A percentile compares a stretch with the other conserved stretches of the same genome.
These are phyloP conservation scores for Python bivittatus DNA, from an alignment of 2,113 vertebrate genomes.

Conservation along the genomic window DNA sequence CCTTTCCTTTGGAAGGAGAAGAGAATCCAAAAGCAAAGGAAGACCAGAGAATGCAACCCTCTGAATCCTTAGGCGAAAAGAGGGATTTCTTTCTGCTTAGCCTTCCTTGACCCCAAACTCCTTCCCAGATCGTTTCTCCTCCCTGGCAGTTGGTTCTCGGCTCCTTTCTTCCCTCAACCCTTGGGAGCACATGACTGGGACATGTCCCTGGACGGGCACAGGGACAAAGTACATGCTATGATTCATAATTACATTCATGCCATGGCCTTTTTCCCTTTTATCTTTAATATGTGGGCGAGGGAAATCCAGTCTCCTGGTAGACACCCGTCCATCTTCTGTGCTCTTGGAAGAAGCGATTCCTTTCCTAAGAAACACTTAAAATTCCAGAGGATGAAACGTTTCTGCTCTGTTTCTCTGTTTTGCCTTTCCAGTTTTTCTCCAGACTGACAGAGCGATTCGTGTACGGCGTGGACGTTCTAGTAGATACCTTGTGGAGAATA, in stretches of 20 bases:
- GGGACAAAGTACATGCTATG: not conserved
- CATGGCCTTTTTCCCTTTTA: too few relatives aligned
- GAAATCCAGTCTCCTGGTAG: not conserved
- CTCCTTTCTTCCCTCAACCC: too few relatives aligned
- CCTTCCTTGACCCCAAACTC: not conserved
- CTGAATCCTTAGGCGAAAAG: too few relatives aligned
- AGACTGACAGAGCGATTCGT: constrained; percentile 93
- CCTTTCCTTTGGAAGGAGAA: not conserved
- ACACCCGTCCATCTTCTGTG: too few relatives aligned
- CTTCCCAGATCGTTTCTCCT: not conserved
- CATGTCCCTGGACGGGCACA: not conserved
- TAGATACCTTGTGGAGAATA: constrained; percentile 91
- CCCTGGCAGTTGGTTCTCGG: not conserved
- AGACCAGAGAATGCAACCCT: not conserved
- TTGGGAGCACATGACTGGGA: not conserved
- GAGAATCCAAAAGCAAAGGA: not conserved
- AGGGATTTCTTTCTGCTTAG: not conserved
- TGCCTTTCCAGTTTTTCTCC: constrained; percentile 85
- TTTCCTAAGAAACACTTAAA: not conserved
- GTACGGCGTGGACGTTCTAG: constrained; percentile 88
- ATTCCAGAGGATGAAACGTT: not conserved
- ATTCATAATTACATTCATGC: not conserved
- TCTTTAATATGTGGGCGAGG: not conserved
- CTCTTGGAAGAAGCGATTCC: not conserved
- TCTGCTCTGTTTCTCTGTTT: constrained; percentile 45